Conservation (phyloP, 1,140 invertebrate species). For the Leptoteleia sp. region DNA sequence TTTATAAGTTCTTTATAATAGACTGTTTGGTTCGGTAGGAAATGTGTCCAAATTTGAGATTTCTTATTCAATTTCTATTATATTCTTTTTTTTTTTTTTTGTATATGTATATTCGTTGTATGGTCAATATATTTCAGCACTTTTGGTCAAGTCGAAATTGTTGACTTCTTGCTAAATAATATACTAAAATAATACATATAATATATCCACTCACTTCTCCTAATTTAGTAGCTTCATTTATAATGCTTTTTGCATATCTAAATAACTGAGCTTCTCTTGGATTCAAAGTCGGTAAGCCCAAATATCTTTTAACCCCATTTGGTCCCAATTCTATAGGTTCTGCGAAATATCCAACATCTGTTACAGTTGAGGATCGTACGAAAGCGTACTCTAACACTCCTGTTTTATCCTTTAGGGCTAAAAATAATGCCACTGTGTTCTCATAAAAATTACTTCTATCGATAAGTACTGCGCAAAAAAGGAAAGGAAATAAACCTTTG, state of each 20-base stretch:
- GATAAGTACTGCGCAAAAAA: too few species aligned
- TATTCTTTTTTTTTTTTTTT: too few species aligned
- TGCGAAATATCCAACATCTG: conserved; percentile 77
- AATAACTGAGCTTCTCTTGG: conserved; percentile 82
- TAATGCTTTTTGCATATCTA: conserved; percentile 78
- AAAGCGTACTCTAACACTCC: conserved; percentile 82
- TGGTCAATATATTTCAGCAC: too few species aligned
- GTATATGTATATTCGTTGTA: too few species aligned
- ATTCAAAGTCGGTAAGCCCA: conserved; percentile 82
- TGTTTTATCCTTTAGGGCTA: conserved; percentile 79
- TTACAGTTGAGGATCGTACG: conserved; percentile 77
- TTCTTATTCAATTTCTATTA: too few species aligned
- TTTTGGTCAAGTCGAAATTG: too few species aligned
- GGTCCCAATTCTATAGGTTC: conserved; percentile 78
- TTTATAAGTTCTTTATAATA: too few species aligned
- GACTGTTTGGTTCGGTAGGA: too few species aligned
- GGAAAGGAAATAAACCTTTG: conserved; percentile 71
- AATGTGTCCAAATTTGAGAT: too few species aligned
- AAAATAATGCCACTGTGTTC: conserved; percentile 18
- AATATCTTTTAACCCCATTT: conserved; percentile 80
- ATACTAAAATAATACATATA: too few species aligned
- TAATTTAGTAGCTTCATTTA: conserved; percentile 81
- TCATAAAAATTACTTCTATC: conserved; percentile 1
- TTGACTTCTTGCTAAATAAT: not conserved
- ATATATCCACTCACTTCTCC: conserved; percentile 74